phyloP scores from a whole-genome alignment of 2,797 vertebrate species.

The Trachops cirrhosus region DNA sequence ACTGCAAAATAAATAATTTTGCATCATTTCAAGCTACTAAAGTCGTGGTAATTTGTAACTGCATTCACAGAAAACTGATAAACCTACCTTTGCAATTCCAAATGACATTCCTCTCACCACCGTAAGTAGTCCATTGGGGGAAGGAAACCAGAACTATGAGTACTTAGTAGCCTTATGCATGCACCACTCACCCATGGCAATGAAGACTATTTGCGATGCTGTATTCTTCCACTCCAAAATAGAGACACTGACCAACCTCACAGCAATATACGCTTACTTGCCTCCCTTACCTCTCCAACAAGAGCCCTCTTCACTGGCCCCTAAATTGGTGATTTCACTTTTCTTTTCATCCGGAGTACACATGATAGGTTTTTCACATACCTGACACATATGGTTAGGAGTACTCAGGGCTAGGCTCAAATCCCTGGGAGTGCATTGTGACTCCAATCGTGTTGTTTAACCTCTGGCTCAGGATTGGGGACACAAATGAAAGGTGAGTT shows the following conservation, averaged over 20 bases:
- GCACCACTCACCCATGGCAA: background rate
- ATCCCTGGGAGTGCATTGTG: too few relatives aligned
- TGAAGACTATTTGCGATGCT: background rate
- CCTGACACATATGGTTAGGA: background rate
- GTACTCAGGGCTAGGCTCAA: background rate
- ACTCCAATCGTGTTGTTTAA: background rate
- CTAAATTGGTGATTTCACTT: background rate
- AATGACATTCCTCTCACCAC: background rate
- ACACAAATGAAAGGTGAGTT: background rate
- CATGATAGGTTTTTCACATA: background rate
- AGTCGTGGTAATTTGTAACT: background rate
- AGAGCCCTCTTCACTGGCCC: background rate
- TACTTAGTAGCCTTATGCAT: background rate
- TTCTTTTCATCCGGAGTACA: background rate
- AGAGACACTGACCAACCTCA: background rate
- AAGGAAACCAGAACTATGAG: background rate
- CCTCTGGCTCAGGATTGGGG: background rate
- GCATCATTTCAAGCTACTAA: background rate
- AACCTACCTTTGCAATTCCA: background rate
- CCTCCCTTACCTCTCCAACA: background rate
- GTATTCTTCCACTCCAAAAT: background rate
- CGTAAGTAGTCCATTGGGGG: background rate
- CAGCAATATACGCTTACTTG: background rate
- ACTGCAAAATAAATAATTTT: background rate
- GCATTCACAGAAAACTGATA: background rate